These are phyloP conservation scores for Rhodinocichla rosea DNA, from an alignment of 2,113 vertebrate species.

Conservation along the genomic window DNA sequence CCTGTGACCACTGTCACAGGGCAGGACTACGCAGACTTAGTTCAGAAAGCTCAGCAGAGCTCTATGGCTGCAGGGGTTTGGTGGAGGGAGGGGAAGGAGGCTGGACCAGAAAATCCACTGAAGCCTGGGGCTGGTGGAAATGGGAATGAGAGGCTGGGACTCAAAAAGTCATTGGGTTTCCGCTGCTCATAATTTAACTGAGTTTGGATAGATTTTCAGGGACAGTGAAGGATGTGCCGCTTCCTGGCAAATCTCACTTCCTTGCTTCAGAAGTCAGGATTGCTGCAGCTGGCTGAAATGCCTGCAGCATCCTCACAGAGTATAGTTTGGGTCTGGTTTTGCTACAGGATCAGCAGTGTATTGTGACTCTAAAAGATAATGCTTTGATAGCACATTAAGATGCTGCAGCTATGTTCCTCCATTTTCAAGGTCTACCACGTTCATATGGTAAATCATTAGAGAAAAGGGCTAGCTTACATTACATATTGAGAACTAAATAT, in stretches of 20 bases:
- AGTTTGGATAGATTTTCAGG: background rate
- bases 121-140: background rate
- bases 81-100: background rate
- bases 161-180: background rate
- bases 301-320: background rate
- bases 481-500: background rate
- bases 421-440: background rate
- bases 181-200: background rate
- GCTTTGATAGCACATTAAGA: background rate
- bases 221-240: background rate
- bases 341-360: background rate
- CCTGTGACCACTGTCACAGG: no score
- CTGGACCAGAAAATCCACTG: background rate
- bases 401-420: background rate
- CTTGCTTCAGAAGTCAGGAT: background rate
- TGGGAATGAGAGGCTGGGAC: accelerated
- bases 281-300: background rate
- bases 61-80: accelerated
- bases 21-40: background rate
- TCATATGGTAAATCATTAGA: background rate
- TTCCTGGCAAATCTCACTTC: background rate
- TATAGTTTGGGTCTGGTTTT: background rate
- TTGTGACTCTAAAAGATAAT: background rate
- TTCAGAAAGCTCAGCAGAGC: background rate
- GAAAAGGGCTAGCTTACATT: background rate